Conservation (phyloP, 92 coral and sea anemone genomes). For the Pocillopora grandis region DNA sequence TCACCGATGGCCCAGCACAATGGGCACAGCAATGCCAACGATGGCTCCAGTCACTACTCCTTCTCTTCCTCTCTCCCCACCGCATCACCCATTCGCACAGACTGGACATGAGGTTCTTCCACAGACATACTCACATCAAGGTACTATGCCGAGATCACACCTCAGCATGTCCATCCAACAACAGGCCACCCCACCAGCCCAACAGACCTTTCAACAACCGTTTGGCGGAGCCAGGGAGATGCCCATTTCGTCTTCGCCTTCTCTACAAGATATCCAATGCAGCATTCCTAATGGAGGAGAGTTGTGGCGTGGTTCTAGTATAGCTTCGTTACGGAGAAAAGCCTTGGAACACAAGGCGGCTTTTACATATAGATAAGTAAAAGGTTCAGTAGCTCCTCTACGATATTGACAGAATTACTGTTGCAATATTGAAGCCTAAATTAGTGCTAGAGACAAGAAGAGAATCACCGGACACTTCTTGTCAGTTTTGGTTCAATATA, state of each 20-base stretch:
- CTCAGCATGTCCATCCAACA: slow-evolving; percentile 88
- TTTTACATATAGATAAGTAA: slow-evolving; percentile 75
- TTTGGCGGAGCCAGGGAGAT: slow-evolving; percentile 86
- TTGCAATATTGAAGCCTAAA: background rate
- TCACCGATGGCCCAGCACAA: slow-evolving; percentile 99
- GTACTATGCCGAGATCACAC: slow-evolving; percentile 87
- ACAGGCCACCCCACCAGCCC: slow-evolving; percentile 78
- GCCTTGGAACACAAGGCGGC: slow-evolving; percentile 92
- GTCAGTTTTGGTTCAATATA: background rate
- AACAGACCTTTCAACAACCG: slow-evolving; percentile 82
- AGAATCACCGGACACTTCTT: background rate
- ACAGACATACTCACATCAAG: slow-evolving; percentile 89
- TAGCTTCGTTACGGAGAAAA: slow-evolving; percentile 92
- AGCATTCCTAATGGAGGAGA: slow-evolving; percentile 96
- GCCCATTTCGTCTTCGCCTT: slow-evolving; percentile 99
- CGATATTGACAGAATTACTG: background rate
- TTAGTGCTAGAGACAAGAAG: background rate
- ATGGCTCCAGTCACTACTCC: slow-evolving; percentile 99
- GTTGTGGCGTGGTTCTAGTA: slow-evolving; percentile 99
- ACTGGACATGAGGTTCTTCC: slow-evolving; percentile 92
- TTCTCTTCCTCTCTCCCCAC: slow-evolving; percentile 83
- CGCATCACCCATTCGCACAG: slow-evolving; percentile 94
- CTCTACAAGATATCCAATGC: slow-evolving; percentile 97
- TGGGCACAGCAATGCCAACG: slow-evolving; percentile 95
- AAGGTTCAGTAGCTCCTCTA: background rate